Conservation (phyloP, 2,888 invertebrate genomes). For the Lithosia quadra region DNA sequence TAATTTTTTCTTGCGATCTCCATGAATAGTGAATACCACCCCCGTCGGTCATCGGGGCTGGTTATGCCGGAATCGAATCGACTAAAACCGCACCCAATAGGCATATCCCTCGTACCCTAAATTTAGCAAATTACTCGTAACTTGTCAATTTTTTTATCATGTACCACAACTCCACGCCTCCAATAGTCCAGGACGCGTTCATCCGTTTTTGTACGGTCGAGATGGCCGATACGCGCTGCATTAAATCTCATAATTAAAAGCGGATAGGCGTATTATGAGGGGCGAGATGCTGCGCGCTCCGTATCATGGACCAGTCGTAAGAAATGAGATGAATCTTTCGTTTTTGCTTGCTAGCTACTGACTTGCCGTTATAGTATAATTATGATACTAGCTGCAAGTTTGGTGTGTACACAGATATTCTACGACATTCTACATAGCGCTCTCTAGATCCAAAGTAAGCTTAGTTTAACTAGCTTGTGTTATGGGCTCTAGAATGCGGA, state of each 20-base stretch:
- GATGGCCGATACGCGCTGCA: conserved; percentile 65
- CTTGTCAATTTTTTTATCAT: conserved; percentile 15
- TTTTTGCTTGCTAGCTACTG: conserved; percentile 6
- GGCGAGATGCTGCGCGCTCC: conserved; percentile 33
- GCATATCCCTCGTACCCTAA: too few species aligned
- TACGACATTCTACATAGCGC: too few species aligned
- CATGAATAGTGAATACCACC: too few species aligned
- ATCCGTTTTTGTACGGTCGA: conserved; percentile 62
- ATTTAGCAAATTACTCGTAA: background rate
- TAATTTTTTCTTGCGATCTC: too few species aligned
- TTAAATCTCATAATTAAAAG: conserved; percentile 73
- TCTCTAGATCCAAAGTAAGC: too few species aligned
- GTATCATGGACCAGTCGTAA: conserved; percentile 6
- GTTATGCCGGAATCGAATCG: too few species aligned
- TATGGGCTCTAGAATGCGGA: too few species aligned
- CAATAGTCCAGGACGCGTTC: conserved; percentile 45
- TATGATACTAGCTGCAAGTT: background rate
- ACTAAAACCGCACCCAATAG: too few species aligned
- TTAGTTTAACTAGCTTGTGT: too few species aligned
- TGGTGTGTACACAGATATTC: background rate
- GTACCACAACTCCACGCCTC: conserved; percentile 41
- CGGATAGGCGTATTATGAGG: conserved; percentile 59
- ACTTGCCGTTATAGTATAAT: background rate
- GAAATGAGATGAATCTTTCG: conserved; percentile 12
- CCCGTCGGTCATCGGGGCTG: too few species aligned